These are phyloP conservation scores for Hephaestus fuliginosus DNA, from an alignment of 2,797 vertebrate species.

Conservation along the genomic window DNA sequence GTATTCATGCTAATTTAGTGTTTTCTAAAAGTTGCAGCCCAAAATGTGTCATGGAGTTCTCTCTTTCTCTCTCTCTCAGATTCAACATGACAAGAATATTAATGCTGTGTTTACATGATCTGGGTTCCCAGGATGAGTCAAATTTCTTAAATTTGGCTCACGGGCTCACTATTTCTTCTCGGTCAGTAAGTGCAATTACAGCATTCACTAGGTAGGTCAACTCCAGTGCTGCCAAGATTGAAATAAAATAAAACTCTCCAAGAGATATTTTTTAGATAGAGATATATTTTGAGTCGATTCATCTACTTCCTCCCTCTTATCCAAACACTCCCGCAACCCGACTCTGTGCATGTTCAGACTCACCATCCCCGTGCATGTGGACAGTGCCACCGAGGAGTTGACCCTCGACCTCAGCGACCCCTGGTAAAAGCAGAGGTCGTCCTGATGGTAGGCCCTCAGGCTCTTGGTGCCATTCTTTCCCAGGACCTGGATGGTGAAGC, in stretches of 20 bases:
- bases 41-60: slow-evolving; percentile 14
- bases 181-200: slow-evolving; percentile 40
- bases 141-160: slow-evolving; percentile 40
- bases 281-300: no score
- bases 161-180: slow-evolving; percentile 25
- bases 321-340: slow-evolving; percentile 44
- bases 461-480: slow-evolving; percentile 85
- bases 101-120: slow-evolving; percentile 51
- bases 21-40: slow-evolving; percentile 34
- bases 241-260: slow-evolving; percentile 35
- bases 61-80: slow-evolving; percentile 8
- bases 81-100: slow-evolving; percentile 44
- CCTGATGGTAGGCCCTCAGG: slow-evolving; percentile 79
- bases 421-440: slow-evolving; percentile 93
- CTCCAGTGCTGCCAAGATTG: slow-evolving; percentile 40
- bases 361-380: slow-evolving; percentile 93
- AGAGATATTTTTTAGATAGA: no score
- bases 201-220: slow-evolving; percentile 33
- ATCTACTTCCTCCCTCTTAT: slow-evolving; percentile 1
- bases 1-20: slow-evolving; percentile 14
- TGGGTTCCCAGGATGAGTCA: slow-evolving; percentile 36
- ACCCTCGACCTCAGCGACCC: slow-evolving; percentile 87
- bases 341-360: slow-evolving; percentile 79
- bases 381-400: slow-evolving; percentile 91
- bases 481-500: slow-evolving; percentile 89